Conservation (phyloP, 1,140 invertebrate genomes). For the Lanistes nyassanus region DNA sequence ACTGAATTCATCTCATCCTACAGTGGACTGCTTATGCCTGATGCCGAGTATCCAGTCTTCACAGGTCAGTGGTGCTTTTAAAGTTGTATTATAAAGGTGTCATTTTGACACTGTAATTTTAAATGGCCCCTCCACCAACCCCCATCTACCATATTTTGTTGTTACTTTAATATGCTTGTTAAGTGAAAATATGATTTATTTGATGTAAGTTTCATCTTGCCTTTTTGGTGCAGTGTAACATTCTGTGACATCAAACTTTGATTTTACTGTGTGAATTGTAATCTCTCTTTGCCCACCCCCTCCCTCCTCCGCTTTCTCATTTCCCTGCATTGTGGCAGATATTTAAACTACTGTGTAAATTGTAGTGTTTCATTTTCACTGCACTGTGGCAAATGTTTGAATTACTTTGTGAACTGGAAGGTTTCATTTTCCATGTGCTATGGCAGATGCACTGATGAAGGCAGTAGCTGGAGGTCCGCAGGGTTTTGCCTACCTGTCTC, state of each 20-base stretch:
- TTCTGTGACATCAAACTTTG: too few species aligned
- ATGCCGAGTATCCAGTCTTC: constrained; percentile 56
- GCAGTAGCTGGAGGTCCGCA: constrained; percentile 50
- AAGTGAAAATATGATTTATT: neutral
- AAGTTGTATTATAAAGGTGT: too few species aligned
- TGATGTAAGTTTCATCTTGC: neutral
- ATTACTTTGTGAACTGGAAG: neutral
- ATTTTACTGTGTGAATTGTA: too few species aligned
- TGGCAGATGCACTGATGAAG: constrained; percentile 60
- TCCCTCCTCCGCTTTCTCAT: too few species aligned
- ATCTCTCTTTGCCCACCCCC: too few species aligned
- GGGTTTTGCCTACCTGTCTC: constrained; percentile 55
- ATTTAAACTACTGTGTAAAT: too few species aligned
- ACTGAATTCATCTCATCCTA: constrained; percentile 64
- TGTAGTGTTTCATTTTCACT: too few species aligned
- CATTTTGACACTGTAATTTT: too few species aligned
- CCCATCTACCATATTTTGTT: constrained; percentile 5
- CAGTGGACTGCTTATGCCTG: constrained; percentile 62
- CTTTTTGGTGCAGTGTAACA: neutral
- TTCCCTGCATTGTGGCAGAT: too few species aligned
- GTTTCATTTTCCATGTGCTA: constrained; percentile 13
- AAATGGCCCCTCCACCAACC: too few species aligned
- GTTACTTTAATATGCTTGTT: neutral
- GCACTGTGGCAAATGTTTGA: too few species aligned
- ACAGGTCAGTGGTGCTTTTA: constrained; percentile 51